Base-by-base conservation (phyloP, 2,888 invertebrate genomes). In the Hypselothyrea guttata region DNA sequence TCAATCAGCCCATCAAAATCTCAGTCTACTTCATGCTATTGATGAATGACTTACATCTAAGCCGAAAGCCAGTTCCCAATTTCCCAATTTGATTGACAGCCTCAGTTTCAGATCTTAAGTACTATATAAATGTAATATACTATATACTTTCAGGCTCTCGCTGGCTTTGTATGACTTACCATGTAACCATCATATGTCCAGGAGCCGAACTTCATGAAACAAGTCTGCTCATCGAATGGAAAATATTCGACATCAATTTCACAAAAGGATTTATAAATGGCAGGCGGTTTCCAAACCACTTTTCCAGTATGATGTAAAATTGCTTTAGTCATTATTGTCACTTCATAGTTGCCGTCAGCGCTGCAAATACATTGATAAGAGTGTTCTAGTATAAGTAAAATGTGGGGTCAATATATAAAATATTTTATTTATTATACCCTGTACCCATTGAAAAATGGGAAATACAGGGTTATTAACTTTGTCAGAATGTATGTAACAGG, bases 251-350 rank as follows among this genome's bases (percentile, higher is more conserved):
- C 97, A 91, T 97, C 96, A 86, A 97, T 97, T 91, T 97, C 97
- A 88, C 97, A 97, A 91, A 97, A 97, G 83, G 98, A 98, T 92
- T 98, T 98, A 92, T 98, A 98, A 91, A 99, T 98, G 88, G 98
- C 98, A 12, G 99, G 99, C 33, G 98, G 98, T 90, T 98, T 98
- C 98, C 98, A 98, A 45, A 95, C 93, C 70, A 98, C 97, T 90
- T 95, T 96, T 16, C 98, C 98, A 75, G 96, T 95, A 90, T 96
- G 95, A 89, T 97, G 95, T 54, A 98, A 93, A 84, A 97, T 97
- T 72, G 98, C 98, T 91, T 98, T 98, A 75, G 98, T 98, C 96
- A 98, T 97, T 90, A 98, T 96, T 84, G 98, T 98, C 89, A 98
- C 97, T 91, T 97, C 97, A 91, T 98, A 98, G 92, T 98, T 98